Conservation (phyloP, 2,797 vertebrate species). For the Spatula clypeata region DNA sequence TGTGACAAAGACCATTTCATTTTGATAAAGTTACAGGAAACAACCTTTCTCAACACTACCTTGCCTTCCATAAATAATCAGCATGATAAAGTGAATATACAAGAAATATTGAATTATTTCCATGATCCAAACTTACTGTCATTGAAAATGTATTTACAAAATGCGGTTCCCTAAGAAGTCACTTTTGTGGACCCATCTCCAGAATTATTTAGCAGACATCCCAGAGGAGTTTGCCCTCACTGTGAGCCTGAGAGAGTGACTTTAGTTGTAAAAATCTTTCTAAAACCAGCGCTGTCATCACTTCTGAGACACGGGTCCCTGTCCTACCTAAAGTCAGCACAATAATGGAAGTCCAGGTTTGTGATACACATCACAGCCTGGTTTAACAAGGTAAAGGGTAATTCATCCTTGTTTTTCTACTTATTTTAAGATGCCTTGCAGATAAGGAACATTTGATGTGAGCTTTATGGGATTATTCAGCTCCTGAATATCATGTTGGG, state of each 20-base stretch:
- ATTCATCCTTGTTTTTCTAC: neutral
- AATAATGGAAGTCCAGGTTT: neutral
- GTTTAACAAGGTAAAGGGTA: slow-evolving; percentile 16
- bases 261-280: neutral
- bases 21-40: neutral
- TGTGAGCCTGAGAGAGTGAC: neutral
- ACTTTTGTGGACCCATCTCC: accelerated
- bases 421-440: neutral
- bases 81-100: neutral
- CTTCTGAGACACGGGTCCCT: neutral
- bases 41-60: neutral
- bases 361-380: neutral
- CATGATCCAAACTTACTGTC: neutral
- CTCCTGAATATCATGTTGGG: neutral
- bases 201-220: neutral
- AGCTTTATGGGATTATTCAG: neutral
- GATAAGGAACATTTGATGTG: neutral
- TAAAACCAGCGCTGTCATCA: neutral
- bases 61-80: accelerated
- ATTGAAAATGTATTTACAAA: neutral
- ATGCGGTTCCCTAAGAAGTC: neutral
- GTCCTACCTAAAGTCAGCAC: neutral
- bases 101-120: neutral
- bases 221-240: neutral
- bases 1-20: neutral